These are phyloP conservation scores for Watersipora subatra DNA, from an alignment of 1,140 invertebrate genomes.

Conservation along the genomic window DNA sequence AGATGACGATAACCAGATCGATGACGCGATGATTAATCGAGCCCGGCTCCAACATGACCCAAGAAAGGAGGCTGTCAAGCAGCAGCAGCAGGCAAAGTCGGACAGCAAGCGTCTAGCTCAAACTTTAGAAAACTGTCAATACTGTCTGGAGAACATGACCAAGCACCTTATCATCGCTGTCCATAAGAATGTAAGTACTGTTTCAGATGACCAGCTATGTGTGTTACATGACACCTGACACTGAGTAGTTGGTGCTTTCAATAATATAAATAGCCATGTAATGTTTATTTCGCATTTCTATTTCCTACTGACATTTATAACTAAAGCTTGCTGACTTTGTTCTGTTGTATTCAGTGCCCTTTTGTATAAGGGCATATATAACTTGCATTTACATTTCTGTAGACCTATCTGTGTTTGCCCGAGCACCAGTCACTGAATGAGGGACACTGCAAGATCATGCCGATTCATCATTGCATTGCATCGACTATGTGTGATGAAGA, in stretches of 20 bases:
- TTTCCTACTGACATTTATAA: too few species aligned
- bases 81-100: slow-evolving; percentile 46
- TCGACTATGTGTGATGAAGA: slow-evolving; percentile 78
- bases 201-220: neutral
- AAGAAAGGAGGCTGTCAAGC: slow-evolving; percentile 46
- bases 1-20: slow-evolving; percentile 60
- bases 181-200: neutral
- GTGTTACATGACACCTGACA: too few species aligned
- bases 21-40: slow-evolving; percentile 70
- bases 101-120: slow-evolving; percentile 55
- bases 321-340: too few species aligned
- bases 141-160: slow-evolving; percentile 67
- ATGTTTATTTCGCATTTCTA: too few species aligned
- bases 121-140: slow-evolving; percentile 62
- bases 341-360: too few species aligned
- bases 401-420: slow-evolving; percentile 64
- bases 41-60: slow-evolving; percentile 50
- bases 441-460: slow-evolving; percentile 74
- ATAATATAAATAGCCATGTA: too few species aligned
- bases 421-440: slow-evolving; percentile 60
- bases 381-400: too few species aligned
- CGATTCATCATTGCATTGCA: slow-evolving; percentile 63
- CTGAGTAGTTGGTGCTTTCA: too few species aligned
- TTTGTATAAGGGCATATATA: too few species aligned
- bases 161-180: slow-evolving; percentile 77